A percentile compares a stretch with the other conserved stretches of the same genome.
phyloP scores from a whole-genome alignment of 2,113 vertebrate genomes.

The Syrrhaptes paradoxus region DNA sequence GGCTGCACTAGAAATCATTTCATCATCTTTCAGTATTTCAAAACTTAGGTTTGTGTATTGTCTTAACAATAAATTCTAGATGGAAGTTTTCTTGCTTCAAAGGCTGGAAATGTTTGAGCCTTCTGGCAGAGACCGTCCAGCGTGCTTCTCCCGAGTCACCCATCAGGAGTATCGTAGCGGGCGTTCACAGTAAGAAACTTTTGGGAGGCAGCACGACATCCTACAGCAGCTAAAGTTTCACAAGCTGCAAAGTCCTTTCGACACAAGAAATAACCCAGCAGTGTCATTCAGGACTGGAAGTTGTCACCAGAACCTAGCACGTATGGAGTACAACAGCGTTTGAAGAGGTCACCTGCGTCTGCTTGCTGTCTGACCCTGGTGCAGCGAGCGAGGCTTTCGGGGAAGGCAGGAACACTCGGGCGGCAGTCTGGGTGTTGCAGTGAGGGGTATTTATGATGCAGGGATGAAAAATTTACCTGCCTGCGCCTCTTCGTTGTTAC shows the following conservation, averaged over 20 bases:
- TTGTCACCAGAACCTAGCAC: neutral
- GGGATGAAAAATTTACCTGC: neutral
- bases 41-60: neutral
- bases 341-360: neutral
- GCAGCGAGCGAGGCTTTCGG: neutral
- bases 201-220: neutral
- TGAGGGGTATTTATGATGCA: neutral
- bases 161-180: fast-evolving
- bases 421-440: neutral
- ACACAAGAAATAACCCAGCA: neutral
- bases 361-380: neutral
- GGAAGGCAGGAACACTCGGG: neutral
- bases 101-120: fast-evolving
- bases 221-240: fast-evolving
- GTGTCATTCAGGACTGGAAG: too few species aligned
- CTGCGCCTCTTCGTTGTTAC: fast-evolving
- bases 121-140: neutral
- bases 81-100: neutral
- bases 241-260: neutral
- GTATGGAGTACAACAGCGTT: neutral
- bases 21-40: neutral
- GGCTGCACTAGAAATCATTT: neutral
- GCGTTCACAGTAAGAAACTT: fast-evolving
- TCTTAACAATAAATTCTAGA: neutral
- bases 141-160: fast-evolving